Evolutionary conservation across 2,113 vertebrate species (phyloP).

Genomic region (Apodemus sylvaticus): DNA sequence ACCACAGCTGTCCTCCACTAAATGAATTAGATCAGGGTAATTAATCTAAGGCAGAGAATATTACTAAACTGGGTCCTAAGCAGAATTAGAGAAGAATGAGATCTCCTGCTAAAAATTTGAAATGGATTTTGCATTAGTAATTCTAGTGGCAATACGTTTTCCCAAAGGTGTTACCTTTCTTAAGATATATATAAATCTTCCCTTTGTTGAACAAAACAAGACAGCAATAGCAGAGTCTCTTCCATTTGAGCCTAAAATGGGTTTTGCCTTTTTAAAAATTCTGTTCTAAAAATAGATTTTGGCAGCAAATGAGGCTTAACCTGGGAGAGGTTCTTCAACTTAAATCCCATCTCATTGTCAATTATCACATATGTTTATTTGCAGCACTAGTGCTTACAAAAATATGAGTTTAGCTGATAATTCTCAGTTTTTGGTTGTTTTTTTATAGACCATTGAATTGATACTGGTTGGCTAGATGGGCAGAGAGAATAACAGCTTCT

Average conservation of each 20-base stretch:
- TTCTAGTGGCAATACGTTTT: slow-evolving; percentile 48
- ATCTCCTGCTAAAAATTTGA: slow-evolving; percentile 71
- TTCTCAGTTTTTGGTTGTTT: slow-evolving; percentile 37
- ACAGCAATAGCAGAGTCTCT: neutral
- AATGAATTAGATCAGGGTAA: slow-evolving; percentile 95
- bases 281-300: neutral
- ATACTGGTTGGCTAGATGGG: neutral
- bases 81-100: slow-evolving; percentile 84
- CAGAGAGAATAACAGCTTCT: neutral
- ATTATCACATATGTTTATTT: slow-evolving; percentile 47
- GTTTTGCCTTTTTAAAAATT: neutral
- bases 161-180: slow-evolving; percentile 55
- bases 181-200: neutral
- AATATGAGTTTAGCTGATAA: slow-evolving; percentile 43
- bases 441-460: neutral
- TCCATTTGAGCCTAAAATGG: neutral
- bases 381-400: neutral
- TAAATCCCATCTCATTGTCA: slow-evolving; percentile 45
- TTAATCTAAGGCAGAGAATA: slow-evolving; percentile 92
- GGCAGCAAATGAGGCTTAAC: neutral
- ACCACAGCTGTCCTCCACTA: slow-evolving; percentile 93
- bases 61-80: slow-evolving; percentile 83
- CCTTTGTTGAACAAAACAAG: neutral
- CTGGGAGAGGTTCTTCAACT: neutral
- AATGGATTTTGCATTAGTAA: slow-evolving; percentile 37